Base-by-base conservation (phyloP, 2,888 invertebrate genomes). In the Allophyes oxyacanthae region DNA sequence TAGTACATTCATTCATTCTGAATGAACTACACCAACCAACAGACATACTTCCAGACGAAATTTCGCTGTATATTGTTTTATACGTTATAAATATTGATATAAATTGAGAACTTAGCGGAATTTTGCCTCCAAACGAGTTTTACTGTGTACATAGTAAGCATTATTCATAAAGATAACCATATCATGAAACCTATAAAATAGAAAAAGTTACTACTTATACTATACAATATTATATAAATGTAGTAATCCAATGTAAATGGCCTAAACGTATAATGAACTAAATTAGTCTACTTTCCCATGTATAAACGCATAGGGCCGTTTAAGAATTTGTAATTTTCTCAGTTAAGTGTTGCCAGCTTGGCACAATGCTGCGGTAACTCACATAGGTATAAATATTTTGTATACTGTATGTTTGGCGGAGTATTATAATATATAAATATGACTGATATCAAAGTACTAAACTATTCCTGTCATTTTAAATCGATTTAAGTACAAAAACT, bases 101-200 rank as follows among this genome's bases (percentile, higher is more conserved):
- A 1, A 5, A 11, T 33, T 48, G 30, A 42, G 20, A 48, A 55
- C 32, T 8, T 45, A 38, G 58, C 52, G 65, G 64, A 55, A 64
- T 57, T 57, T 63, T 54, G 34, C 54, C 46, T 34, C 38, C 50
- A 50, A 63, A 43, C 33, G 43, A 61, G 45, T 50, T 62, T 54
- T 62, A 51, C 20, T 20, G 20, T 77, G 77, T 75, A 75, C 70
- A 75, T 77, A 74, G 49, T 74, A 67, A 66, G 70, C 45, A 69
- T 66, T 58, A 67, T 64, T 61, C 59, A 71, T 64, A 66, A 64
- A 64, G 50, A 61, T 73, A 75, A 79, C 63, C 78, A 78, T 78
- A 78, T 79, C 78, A 77, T 68, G 72, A 73, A 66, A 59, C 60
- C 60, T 73, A 74, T 70, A 64, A 65, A 62, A 64, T 65, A 70